Conservation (phyloP, 1,140 invertebrate species). For the Bacillus rossius region DNA sequence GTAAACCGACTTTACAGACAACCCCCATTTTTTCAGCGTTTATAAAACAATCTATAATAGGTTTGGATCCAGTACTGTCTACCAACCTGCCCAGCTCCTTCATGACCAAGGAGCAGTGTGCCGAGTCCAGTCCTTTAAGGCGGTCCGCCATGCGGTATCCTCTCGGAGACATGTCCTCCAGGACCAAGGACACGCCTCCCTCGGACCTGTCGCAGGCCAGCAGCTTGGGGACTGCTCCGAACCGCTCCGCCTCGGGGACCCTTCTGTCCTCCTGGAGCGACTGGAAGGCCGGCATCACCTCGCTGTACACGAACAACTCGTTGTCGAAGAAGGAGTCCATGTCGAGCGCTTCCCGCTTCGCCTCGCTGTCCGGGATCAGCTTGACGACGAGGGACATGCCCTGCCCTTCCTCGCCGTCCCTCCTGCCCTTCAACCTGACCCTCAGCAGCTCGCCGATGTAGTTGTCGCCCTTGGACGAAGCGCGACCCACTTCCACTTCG, state of each 20-base stretch:
- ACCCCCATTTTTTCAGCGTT: no score
- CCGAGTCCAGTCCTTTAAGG: conserved; percentile 14
- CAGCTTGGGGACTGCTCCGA: no score
- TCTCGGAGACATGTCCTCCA: conserved; percentile 14
- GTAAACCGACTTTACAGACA: no score
- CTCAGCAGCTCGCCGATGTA: background rate
- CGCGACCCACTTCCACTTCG: background rate
- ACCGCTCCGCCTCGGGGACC: background rate
- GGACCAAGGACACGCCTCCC: background rate
- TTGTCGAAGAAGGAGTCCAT: background rate
- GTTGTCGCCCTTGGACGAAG: background rate
- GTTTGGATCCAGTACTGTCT: no score
- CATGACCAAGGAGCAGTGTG: conserved; percentile 20
- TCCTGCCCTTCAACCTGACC: background rate
- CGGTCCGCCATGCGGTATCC: conserved; percentile 23
- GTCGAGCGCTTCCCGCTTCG: no score
- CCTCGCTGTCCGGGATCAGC: background rate
- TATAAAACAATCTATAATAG: no score
- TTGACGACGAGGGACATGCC: background rate
- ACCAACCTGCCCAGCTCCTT: conserved; percentile 18
- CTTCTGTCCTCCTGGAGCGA: background rate
- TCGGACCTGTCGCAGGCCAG: background rate
- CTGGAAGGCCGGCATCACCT: background rate
- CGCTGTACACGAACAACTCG: background rate
- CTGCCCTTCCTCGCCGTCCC: background rate